Evolutionary conservation across 2,797 vertebrate species (phyloP).

Genomic region (Sebastes itinus): DNA sequence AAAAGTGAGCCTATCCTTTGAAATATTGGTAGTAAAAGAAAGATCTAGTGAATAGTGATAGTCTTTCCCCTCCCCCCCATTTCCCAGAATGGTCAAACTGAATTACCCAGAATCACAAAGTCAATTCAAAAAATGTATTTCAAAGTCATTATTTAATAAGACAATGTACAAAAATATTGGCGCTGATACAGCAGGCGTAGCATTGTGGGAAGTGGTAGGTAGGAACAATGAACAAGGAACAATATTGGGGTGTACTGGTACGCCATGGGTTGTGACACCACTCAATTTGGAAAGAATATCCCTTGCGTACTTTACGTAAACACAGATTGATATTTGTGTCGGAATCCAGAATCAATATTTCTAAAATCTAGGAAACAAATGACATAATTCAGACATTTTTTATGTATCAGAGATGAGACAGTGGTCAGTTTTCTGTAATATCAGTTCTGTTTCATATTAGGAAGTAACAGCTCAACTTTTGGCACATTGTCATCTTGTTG

Average conservation of each 20-base stretch:
- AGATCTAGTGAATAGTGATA: background rate
- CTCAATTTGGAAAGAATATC: slow-evolving; percentile 14
- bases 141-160: slow-evolving; percentile 81
- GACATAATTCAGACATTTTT: background rate
- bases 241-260: background rate
- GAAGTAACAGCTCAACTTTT: background rate
- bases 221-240: background rate
- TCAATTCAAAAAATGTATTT: slow-evolving; percentile 55
- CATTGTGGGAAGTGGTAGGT: slow-evolving; percentile 32
- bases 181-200: slow-evolving; percentile 68
- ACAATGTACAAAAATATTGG: slow-evolving; percentile 83
- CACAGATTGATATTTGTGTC: background rate
- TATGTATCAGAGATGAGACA: background rate
- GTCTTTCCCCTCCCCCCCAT: background rate
- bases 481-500: background rate
- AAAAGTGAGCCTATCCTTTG: background rate
- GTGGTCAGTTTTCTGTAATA: background rate
- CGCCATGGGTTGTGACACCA: background rate
- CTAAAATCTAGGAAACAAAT: background rate
- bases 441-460: background rate
- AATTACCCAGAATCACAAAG: slow-evolving; percentile 32
- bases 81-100: background rate
- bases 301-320: background rate
- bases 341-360: background rate
- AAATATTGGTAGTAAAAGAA: background rate